Base-by-base conservation (phyloP, 2,888 invertebrate genomes). In the Conus canariensis region DNA sequence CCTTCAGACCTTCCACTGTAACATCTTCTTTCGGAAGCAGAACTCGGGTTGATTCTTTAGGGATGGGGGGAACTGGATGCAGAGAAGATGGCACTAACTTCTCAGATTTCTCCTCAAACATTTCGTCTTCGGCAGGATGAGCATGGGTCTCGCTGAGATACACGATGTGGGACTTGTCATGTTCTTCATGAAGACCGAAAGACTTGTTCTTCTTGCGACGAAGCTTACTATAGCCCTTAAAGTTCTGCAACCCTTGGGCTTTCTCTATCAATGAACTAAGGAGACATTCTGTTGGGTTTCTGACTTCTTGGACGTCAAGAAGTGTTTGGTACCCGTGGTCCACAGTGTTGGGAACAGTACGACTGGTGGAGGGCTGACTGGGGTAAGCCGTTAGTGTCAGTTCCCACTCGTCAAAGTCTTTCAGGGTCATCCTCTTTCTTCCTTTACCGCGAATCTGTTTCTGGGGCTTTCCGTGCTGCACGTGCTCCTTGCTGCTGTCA, bases 11-110 rank as follows among this genome's bases (percentile, higher is more conserved):
- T 22, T 80, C 77, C 58, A 87, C 85, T 6, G 87, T 87, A 14
- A 90, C 88, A n/a, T 93, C 91, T 56, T 67, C 45, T 5, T 88
- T 85, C 59, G 77, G 74, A 9, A 92, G 9, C 14, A 91, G 87
- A 25, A 91, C 88, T 56, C 82, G 74, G 1, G 88, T 85, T 16
- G 74, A 88, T 19, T 90, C 80, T 22, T 56, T 9, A 22, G 83
- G 64, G 56, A 80, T 8, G 0, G 85, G 82, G 4, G 82, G 16
- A 22, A 83, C 19, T 19, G 45, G n/a, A 19, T 59, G 74, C 14
- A 22, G 22, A 19, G 88, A 58, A 77, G 45, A 45, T 5, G 88
- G 16, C 8, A 19, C 10, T 10, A 16, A 10, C 64, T 64, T 10
- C 64, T 64, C 16, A 64, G 2, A 45, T 45, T 45, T 19, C 25